Conservation (phyloP, 2,888 invertebrate genomes). For the Neoascia interrupta region DNA sequence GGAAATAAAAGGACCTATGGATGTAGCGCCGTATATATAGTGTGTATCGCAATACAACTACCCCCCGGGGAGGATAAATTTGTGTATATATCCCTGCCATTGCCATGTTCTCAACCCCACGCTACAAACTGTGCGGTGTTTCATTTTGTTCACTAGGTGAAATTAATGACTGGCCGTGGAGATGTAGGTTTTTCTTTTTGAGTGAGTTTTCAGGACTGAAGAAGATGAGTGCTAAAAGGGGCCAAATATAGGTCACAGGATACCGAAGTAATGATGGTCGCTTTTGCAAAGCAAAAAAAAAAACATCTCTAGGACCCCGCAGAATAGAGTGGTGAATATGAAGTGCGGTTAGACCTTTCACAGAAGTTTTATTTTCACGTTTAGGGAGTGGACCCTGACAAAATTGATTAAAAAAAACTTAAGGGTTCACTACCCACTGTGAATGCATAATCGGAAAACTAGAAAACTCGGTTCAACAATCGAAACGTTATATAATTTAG, state of each 20-base stretch:
- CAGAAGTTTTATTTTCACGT: constrained; percentile 21
- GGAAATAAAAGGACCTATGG: neutral
- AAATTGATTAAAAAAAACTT: constrained; percentile 2
- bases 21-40: neutral
- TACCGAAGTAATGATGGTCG: constrained; percentile 45
- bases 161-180: constrained; percentile 51
- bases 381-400: constrained; percentile 2
- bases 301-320: constrained; percentile 1
- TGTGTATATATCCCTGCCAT: neutral
- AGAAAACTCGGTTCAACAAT: constrained; percentile 12
- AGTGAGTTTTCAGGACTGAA: constrained; percentile 3
- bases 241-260: constrained; percentile 45
- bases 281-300: constrained; percentile 1
- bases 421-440: constrained; percentile 42
- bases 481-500: constrained; percentile 14
- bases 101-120: neutral
- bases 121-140: constrained; percentile 23
- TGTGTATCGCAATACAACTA: no score
- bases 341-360: constrained; percentile 45
- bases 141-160: constrained; percentile 22
- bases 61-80: constrained; percentile 10
- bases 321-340: constrained; percentile 34
- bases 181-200: constrained; percentile 19
- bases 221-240: constrained; percentile 25
- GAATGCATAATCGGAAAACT: constrained; percentile 15